Percentiles rank a stretch among this genome's conserved stretches.
phyloP scores from a whole-genome alignment of 2,888 invertebrate genomes.

The Scotopteryx bipunctaria region DNA sequence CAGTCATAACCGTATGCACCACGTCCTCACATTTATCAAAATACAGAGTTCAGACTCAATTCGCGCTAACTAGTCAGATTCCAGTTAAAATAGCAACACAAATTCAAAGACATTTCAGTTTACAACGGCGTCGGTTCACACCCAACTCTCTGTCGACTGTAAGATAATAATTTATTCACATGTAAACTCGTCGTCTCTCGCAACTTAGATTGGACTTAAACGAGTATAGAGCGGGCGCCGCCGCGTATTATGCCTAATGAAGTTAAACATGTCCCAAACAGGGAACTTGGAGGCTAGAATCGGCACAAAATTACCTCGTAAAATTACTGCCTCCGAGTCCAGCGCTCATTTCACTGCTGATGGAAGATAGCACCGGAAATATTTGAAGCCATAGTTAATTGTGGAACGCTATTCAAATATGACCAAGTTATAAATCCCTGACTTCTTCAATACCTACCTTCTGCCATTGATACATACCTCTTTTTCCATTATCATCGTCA shows the following conservation, averaged over 20 bases:
- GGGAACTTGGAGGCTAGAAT: constrained; percentile 58
- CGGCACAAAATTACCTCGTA: constrained; percentile 55
- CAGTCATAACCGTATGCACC: not conserved
- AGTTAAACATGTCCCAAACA: constrained; percentile 78
- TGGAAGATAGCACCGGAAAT: not conserved
- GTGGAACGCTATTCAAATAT: not conserved
- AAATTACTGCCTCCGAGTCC: constrained; percentile 43
- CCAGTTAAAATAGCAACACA: constrained; percentile 34
- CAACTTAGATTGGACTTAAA: constrained; percentile 83
- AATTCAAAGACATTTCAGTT: constrained; percentile 47
- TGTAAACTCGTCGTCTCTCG: constrained; percentile 72
- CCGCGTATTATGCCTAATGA: constrained; percentile 78
- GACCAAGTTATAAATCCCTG: not conserved
- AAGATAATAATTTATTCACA: constrained; percentile 82
- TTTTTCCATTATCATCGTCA: no score
- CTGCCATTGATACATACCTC: no score
- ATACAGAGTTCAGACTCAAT: constrained; percentile 27
- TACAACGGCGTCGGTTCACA: constrained; percentile 39
- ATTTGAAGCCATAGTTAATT: not conserved
- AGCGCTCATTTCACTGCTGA: not conserved
- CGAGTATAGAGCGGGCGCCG: constrained; percentile 76
- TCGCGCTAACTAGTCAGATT: constrained; percentile 29
- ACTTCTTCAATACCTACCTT: no score
- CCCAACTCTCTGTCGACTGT: constrained; percentile 61
- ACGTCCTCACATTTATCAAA: constrained; percentile 18